Evolutionary conservation across 2,888 invertebrate genomes (phyloP), one percentile per base, ranked within the genome.

Genomic region (Drosophila neotestacea): DNA sequence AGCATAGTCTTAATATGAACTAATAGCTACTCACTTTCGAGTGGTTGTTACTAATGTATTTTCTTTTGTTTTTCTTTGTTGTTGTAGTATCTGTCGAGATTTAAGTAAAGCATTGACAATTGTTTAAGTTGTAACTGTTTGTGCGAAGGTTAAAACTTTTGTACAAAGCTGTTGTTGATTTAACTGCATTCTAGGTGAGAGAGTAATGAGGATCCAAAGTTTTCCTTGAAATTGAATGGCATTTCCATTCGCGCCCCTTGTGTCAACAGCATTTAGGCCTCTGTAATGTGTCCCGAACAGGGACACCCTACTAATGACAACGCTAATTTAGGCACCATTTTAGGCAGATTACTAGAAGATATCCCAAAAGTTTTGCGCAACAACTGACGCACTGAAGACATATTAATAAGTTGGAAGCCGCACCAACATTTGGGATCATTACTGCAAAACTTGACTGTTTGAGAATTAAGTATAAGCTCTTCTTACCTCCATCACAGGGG

Each of bases 401-500:
- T 77, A 78, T 78, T 77, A 77, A 77, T 74, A 70, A 69, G 41
- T 70, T 70, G 55, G 7, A 30, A 11, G 30, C 2, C 4, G 47
- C 39, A 59, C 60, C 56, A 56, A 47, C 59, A 63, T 27, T 71
- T 66, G 59, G 44, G 50, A 67, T 62, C 67, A 67, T 67, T 67
- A 62, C 62, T 9, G 50, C 22, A 51, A 50, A 58, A 61, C 52
- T 72, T 58, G 59, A 46, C 42, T 55, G 51, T 44, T 61, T 30
- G 50, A 34, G 39, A 42, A 59, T 59, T 48, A 59, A 50, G 59
- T 39, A 42, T 54, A 47, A 51, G 39, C 22, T 32, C 11, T 65
- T 73, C 91, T 87, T 84, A 92, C 92, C 91, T 63, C 91, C 91
- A 76, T 92, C 91, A 70, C 92, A 92, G 70, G 92, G 92, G 82